Evolutionary conservation across 1,140 invertebrate species (phyloP), one percentile per base, ranked within the genome.

Genomic region (Tetragonula clypearis): DNA sequence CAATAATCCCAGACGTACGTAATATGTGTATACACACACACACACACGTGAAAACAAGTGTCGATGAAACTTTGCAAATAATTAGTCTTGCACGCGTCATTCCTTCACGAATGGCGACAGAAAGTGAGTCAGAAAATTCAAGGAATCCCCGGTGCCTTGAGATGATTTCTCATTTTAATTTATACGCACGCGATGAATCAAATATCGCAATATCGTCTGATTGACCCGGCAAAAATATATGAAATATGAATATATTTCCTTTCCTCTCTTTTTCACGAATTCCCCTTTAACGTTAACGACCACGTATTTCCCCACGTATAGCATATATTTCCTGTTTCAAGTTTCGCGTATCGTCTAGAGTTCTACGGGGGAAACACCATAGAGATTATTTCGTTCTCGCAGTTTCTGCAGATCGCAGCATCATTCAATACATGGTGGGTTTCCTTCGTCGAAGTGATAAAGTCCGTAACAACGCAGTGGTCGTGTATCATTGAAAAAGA

Each of bases 191-290:
- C 66, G 83, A 84, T 60, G 73, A 66, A 23, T 65, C 58, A 62
- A 85, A 80, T 75, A 66, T 30, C 30, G 30, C 30, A 30, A 30
- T 30, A 30, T 30, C 56, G 41, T 49, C 62, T 35, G 71, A 68
- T 80, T 62, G 62, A 80, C 76, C 76, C 84, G 2, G 55, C 86
- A 84, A 87, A 80, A 86, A 65, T 81, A 84, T 80, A 80, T 68
- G 82, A 41, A 35, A 35, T 21, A 19, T 1, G 14, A 11, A 21
- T 49, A 19, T 68, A 14, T 35, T 35, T 17, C 19, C 55, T 55
- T 21, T 26, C 12, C n/a, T 6, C 14, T 5, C 15, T 74, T 71
- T 21, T 0, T n/a, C 35, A 21, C 2, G 2, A 75, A 75, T 75
- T 21, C 72, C 12, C 21, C 69, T 41, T 41, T 71, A 19, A 19